A percentile compares a stretch with the other conserved stretches of the same genome.
These are phyloP conservation scores for Neostethus bicornis DNA, from an alignment of 2,797 vertebrate species.

Conservation along the genomic window DNA sequence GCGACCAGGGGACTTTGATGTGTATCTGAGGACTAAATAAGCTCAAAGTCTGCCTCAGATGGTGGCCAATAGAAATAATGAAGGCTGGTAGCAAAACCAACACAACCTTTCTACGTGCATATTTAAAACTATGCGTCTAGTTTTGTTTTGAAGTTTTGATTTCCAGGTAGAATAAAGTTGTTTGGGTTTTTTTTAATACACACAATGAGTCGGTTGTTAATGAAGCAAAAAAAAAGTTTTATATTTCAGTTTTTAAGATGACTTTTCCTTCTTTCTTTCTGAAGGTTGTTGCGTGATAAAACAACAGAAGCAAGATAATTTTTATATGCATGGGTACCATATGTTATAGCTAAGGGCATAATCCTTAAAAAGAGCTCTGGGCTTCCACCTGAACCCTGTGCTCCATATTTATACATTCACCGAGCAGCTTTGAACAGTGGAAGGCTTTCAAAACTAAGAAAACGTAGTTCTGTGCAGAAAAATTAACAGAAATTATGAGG, in stretches of 20 bases:
- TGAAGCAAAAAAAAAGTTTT: slow-evolving; percentile 16
- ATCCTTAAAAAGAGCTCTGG: slow-evolving; percentile 57
- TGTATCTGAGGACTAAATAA: slow-evolving; percentile 35
- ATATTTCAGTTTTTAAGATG: slow-evolving; percentile 23
- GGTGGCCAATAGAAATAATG: slow-evolving; percentile 33
- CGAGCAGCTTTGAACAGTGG: slow-evolving; percentile 27
- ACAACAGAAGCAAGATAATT: slow-evolving; percentile 47
- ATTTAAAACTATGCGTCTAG: slow-evolving; percentile 7
- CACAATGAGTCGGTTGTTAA: slow-evolving; percentile 1
- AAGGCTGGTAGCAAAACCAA: slow-evolving; percentile 24
- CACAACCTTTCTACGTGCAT: slow-evolving; percentile 21
- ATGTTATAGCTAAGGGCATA: slow-evolving; percentile 60
- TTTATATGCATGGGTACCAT: slow-evolving; percentile 55
- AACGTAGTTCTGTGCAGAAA: background rate
- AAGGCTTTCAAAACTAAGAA: slow-evolving; percentile 3
- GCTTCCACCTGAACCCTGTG: slow-evolving; percentile 72
- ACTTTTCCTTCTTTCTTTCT: background rate
- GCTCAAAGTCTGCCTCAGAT: slow-evolving; percentile 26
- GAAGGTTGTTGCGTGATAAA: slow-evolving; percentile 50
- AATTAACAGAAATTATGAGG: background rate
- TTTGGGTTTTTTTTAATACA: too few species aligned
- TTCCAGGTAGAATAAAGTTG: too few species aligned
- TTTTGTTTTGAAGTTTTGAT: too few species aligned
- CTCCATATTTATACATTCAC: slow-evolving; percentile 41
- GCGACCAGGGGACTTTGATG: slow-evolving; percentile 49